These are phyloP conservation scores for Xenopus tropicalis DNA, from an alignment of 2,113 vertebrate genomes.

Conservation along the genomic window UCB_Xtro_10.0 CM004450.2:77294501-77295000, in stretches of 20 bases:
- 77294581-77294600: too few species aligned
- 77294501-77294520: too few species aligned
- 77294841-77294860: conserved; percentile 81
- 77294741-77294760: conserved; percentile 95
- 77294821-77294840: conserved; percentile 73
- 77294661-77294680: neutral
- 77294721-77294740: conserved; percentile 77
- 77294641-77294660: neutral
- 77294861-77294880: conserved; percentile 82
- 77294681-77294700: neutral
- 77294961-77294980: too few species aligned
- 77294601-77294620: neutral
- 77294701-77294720: neutral
- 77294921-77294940: too few species aligned
- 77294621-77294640: neutral
- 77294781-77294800: conserved; percentile 92
- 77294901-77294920: too few species aligned
- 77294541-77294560: too few species aligned
- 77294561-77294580: too few species aligned
- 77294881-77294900: conserved; percentile 56
- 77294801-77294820: conserved; percentile 81
- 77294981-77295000: too few species aligned
- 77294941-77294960: too few species aligned
- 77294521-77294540: too few species aligned
- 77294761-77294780: conserved; percentile 79